Conservation (phyloP, 2,797 vertebrate species). For the Takifugu ocellatus region DNA sequence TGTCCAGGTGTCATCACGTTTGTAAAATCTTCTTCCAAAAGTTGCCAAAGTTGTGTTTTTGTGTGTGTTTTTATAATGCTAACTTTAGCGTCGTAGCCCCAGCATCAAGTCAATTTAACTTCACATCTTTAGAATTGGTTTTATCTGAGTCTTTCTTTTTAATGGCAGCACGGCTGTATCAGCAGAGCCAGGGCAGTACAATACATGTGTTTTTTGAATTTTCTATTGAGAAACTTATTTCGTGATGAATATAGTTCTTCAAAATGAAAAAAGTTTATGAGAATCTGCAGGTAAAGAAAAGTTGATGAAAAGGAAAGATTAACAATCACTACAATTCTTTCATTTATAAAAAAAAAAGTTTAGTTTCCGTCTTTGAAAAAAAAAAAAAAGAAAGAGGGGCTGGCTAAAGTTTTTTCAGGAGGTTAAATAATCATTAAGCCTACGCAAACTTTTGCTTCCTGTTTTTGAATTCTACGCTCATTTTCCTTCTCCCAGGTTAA, state of each 20-base stretch:
- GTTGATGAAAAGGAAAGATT: conserved; percentile 1
- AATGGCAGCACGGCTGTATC: too few species aligned
- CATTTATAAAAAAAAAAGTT: conserved; percentile 4
- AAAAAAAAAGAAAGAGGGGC: background rate
- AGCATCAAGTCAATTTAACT: too few species aligned
- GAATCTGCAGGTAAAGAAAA: background rate
- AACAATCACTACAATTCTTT: conserved; percentile 12
- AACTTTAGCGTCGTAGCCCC: too few species aligned
- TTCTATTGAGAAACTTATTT: background rate
- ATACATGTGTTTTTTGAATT: background rate
- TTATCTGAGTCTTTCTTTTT: too few species aligned
- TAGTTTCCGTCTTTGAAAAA: background rate
- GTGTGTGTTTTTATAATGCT: too few species aligned
- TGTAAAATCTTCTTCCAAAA: too few species aligned
- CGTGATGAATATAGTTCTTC: background rate
- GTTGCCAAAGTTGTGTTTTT: too few species aligned
- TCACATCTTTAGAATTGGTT: too few species aligned
- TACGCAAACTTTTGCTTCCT: conserved; percentile 16
- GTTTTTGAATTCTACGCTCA: conserved; percentile 8
- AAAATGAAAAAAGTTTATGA: background rate
- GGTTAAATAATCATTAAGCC: conserved; percentile 29
- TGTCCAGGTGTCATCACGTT: too few species aligned
- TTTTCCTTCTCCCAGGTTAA: conserved; percentile 13
- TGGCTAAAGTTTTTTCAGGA: conserved; percentile 11
- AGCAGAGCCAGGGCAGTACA: too few species aligned